phyloP scores from a whole-genome alignment of 2,797 vertebrate species.

The Micropoecilia bifurca region DNA sequence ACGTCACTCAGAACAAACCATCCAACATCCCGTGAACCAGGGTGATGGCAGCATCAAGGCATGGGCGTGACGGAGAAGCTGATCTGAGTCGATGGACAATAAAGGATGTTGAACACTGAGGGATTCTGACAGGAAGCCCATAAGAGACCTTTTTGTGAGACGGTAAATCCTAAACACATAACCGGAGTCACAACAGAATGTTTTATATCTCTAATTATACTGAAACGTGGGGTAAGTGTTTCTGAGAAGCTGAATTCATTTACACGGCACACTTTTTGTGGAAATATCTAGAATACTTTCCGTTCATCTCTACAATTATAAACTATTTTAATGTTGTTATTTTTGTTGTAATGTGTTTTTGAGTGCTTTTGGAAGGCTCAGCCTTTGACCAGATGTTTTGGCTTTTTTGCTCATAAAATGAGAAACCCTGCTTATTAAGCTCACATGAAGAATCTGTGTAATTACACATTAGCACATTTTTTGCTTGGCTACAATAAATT shows the following conservation, averaged over 20 bases:
- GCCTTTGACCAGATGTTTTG: not conserved
- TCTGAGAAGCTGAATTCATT: not conserved
- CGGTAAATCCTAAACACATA: not conserved
- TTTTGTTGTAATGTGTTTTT: not conserved
- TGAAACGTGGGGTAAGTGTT: not conserved
- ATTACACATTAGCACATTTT: conserved; percentile 67
- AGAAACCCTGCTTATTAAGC: conserved; percentile 12
- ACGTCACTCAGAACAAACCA: not conserved
- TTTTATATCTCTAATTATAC: not conserved
- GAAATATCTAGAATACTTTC: not conserved
- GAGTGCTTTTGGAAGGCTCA: not conserved
- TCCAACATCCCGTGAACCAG: not conserved
- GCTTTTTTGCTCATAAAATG: conserved; percentile 6
- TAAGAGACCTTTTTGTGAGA: not conserved
- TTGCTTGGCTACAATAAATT: conserved; percentile 72
- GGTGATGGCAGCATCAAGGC: not conserved
- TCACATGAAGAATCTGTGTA: conserved; percentile 52
- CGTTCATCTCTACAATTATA: not conserved
- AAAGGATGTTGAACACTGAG: not conserved
- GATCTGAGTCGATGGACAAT: not conserved
- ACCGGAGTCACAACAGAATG: not conserved
- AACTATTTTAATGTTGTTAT: not conserved
- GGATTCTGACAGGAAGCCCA: not conserved
- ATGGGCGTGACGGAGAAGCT: not conserved
- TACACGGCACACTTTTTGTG: not conserved